A percentile compares a stretch with the other conserved stretches of the same genome.
Conservation (phyloP, 2,888 invertebrate species). For the Sceliomorpha sp. region DNA sequence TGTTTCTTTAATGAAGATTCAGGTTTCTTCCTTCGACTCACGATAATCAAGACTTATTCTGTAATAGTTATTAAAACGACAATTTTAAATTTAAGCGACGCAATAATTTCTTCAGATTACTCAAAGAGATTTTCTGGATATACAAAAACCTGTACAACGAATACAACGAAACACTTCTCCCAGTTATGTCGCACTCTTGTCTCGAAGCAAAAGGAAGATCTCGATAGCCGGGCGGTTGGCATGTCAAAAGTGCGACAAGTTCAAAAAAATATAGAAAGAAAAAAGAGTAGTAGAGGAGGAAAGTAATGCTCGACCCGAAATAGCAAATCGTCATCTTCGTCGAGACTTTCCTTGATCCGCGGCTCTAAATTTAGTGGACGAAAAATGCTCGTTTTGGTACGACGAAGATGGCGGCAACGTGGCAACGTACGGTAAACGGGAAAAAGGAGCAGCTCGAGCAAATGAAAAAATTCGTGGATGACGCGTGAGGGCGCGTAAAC, state of each 20-base stretch:
- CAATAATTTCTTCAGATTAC: too few relatives aligned
- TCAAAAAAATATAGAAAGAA: not conserved
- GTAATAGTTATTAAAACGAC: too few relatives aligned
- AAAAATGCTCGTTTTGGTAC: conserved; percentile 49
- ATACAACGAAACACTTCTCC: too few relatives aligned
- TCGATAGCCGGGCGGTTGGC: conserved; percentile 2
- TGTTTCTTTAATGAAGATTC: too few relatives aligned
- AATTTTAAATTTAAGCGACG: too few relatives aligned
- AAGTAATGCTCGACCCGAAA: conserved; percentile 60
- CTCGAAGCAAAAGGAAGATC: not conserved
- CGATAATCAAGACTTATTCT: too few relatives aligned
- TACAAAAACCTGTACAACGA: too few relatives aligned
- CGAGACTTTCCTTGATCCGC: conserved; percentile 61
- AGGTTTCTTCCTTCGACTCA: too few relatives aligned
- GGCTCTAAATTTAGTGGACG: conserved; percentile 60
- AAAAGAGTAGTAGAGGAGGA: not conserved
- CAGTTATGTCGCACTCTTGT: too few relatives aligned
- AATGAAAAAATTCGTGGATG: conserved; percentile 44
- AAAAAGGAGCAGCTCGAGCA: conserved; percentile 18
- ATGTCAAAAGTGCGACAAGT: not conserved
- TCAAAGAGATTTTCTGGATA: too few relatives aligned
- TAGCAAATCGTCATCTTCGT: conserved; percentile 66
- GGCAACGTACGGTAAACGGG: conserved; percentile 6
- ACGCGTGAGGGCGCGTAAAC: conserved; percentile 68
- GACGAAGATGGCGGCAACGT: conserved; percentile 6